Evolutionary conservation across 2,797 vertebrate species (phyloP), one percentile per base, ranked within the genome.

Genomic region (Myiothlypis chrysogaster): DNA sequence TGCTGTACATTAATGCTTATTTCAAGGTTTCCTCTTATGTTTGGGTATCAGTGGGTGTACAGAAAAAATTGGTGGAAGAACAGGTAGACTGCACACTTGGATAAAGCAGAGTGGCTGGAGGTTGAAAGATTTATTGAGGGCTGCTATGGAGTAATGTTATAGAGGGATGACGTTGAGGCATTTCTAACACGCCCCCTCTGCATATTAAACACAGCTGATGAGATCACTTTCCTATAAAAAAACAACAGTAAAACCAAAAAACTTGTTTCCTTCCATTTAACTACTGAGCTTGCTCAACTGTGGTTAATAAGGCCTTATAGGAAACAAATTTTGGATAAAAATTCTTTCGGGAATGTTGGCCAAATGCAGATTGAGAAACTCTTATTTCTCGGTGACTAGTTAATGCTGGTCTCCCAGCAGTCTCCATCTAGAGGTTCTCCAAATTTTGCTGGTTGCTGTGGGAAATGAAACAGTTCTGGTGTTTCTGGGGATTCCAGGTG

Each of bases 71-170:
- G 4, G 57, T 82, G 32, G 71, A 71, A 93, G 80, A 80, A 32
- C 69, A 90, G 57, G 79, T 94, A 44, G 68, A 27, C 43, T 1
- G 4, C 23, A 43, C 17, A 16, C 32, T 66, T 60, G 19, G 2
- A 0, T 71, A 70, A 93, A 70, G 49, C 72, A 64, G 37, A 83
- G 55, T 44, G 34, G 23, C 71, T 90, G 28, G 43, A 87, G n/a
- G 32, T 52, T 89, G 93, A 85, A 89, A 91, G 89, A 91, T 85
- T 91, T 93, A 61, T 59, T 83, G 83, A 50, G 60, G 27, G 21
- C 46, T 88, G 78, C 69, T 90, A 12, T 1, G 46, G 83, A 80
- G 69, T 50, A 89, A 81, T 47, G 37, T 59, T 83, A 34, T 53
- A 34, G 55, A 75, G 65, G 32, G 69, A 52, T 12, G 13, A 76